Percentiles rank a stretch among this genome's conserved stretches.
These are phyloP conservation scores for Rana temporaria DNA, from an alignment of 2,113 vertebrate species.

Conservation along the genomic window DNA sequence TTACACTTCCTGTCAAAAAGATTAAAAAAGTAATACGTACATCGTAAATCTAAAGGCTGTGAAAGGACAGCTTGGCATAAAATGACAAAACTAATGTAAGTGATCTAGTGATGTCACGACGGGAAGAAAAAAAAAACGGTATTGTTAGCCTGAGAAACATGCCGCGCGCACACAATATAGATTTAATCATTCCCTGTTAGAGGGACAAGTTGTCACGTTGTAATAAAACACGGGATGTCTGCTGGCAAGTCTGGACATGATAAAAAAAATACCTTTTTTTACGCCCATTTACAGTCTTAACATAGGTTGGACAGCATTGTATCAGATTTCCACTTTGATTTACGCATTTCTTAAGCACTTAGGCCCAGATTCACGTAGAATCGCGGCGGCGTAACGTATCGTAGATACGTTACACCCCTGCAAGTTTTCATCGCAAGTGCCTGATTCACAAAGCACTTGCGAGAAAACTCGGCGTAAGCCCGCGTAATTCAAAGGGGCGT, in stretches of 20 bases:
- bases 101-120: not conserved
- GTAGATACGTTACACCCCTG: no score
- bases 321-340: no score
- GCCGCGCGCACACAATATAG: not conserved
- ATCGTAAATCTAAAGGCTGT: not conserved
- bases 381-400: no score
- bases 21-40: not conserved
- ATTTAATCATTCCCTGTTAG: conserved; percentile 23
- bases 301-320: no score
- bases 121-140: not conserved
- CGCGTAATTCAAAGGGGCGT: no score
- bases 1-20: conserved; percentile 4
- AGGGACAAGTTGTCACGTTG: not conserved
- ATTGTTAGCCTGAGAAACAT: not conserved
- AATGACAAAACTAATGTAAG: not conserved
- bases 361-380: no score
- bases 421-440: no score
- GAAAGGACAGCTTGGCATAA: not conserved
- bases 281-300: no score
- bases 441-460: no score
- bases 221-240: not conserved
- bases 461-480: no score
- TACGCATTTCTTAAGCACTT: no score
- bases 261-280: not conserved
- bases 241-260: not conserved